These are phyloP conservation scores for Acyrthosiphon pisum DNA, from an alignment of 1,140 invertebrate species.

Conservation along the genomic window DNA sequence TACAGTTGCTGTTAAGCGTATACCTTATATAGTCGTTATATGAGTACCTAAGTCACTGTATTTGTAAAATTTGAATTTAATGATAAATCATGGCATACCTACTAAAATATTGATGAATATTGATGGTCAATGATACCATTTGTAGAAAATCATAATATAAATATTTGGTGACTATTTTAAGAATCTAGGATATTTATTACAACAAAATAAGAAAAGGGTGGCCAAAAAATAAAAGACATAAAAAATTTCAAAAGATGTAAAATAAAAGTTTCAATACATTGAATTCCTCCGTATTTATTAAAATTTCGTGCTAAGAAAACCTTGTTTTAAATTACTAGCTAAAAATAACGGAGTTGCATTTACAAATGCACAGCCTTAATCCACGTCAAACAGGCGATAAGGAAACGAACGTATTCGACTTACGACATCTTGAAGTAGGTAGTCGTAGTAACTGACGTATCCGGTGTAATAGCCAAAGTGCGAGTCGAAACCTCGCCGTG, in stretches of 20 bases:
- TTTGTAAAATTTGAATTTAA: too few relatives aligned
- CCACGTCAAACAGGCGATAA: background rate
- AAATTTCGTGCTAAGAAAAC: background rate
- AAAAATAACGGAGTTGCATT: background rate
- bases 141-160: too few relatives aligned
- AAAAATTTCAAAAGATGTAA: too few relatives aligned
- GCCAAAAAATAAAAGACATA: background rate
- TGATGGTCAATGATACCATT: too few relatives aligned
- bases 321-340: background rate
- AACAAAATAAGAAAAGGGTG: too few relatives aligned
- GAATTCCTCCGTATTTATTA: background rate
- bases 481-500: constrained; percentile 80
- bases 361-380: background rate
- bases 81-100: too few relatives aligned
- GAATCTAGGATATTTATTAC: too few relatives aligned
- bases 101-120: too few relatives aligned
- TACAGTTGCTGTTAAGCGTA: too few relatives aligned
- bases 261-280: background rate
- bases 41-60: too few relatives aligned
- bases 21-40: too few relatives aligned
- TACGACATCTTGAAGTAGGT: constrained; percentile 69
- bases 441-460: constrained; percentile 83
- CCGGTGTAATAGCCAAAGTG: constrained; percentile 87
- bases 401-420: constrained; percentile 47
- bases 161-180: too few relatives aligned